phyloP scores from a whole-genome alignment of 1,140 invertebrate genomes.

The Proctacanthus coquilletti region DNA sequence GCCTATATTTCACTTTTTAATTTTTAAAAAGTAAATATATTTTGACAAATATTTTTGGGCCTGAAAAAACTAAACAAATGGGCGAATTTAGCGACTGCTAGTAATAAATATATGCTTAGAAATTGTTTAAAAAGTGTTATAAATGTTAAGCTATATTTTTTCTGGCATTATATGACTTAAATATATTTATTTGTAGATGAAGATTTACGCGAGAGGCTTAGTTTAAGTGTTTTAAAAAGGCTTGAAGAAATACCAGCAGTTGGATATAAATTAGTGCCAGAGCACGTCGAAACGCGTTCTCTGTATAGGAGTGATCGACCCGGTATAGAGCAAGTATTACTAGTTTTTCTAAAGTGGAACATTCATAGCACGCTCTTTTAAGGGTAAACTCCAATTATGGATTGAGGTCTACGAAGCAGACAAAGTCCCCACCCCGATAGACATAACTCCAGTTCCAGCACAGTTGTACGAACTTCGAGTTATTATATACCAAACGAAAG shows the following conservation, averaged over 20 bases:
- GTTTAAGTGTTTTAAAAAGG: conserved; percentile 49
- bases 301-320: conserved; percentile 60
- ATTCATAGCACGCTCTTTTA: too few species aligned
- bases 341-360: neutral
- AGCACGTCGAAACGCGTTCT: conserved; percentile 75
- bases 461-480: conserved; percentile 67
- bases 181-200: conserved; percentile 15
- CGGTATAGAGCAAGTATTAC: conserved; percentile 62
- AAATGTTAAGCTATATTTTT: too few species aligned
- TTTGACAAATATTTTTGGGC: too few species aligned
- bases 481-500: conserved; percentile 65
- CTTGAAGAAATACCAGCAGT: conserved; percentile 58
- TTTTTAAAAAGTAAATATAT: too few species aligned
- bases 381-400: conserved; percentile 84
- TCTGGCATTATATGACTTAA: too few species aligned
- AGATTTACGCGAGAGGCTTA: conserved; percentile 46
- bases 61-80: too few species aligned
- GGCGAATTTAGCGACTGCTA: too few species aligned
- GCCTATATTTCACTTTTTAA: too few species aligned
- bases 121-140: too few species aligned
- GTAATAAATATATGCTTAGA: too few species aligned
- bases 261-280: conserved; percentile 64
- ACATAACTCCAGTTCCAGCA: conserved; percentile 61
- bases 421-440: conserved; percentile 47
- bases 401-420: conserved; percentile 67